A percentile compares a stretch with the other conserved stretches of the same genome.
Evolutionary conservation across 2,888 invertebrate genomes (phyloP).

Genomic region (Encarsia formosa): DNA sequence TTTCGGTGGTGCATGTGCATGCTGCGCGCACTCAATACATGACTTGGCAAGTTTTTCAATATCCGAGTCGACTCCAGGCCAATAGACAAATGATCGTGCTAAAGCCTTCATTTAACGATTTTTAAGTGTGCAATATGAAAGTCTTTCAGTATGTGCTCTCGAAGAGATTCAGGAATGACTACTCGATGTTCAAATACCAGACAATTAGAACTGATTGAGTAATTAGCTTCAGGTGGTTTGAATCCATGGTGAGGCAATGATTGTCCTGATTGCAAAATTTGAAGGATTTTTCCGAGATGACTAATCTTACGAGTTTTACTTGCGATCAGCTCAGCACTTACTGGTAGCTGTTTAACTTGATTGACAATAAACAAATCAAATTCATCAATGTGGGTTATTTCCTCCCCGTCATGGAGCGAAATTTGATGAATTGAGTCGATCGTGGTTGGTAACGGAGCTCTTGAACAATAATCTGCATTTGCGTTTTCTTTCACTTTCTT

Average conservation of each 20-base stretch:
- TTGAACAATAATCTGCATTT: too few species aligned
- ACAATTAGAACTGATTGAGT: background rate
- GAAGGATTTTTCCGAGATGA: slow-evolving; percentile 10
- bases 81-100: background rate
- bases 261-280: slow-evolving; percentile 3
- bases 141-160: background rate
- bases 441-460: too few species aligned
- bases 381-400: too few species aligned
- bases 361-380: slow-evolving; percentile 1
- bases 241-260: background rate
- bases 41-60: too few species aligned
- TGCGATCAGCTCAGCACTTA: slow-evolving; percentile 7
- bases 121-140: background rate
- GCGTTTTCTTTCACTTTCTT: too few species aligned
- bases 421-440: too few species aligned
- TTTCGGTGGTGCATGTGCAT: too few species aligned
- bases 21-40: too few species aligned
- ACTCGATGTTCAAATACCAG: slow-evolving; percentile 10
- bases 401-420: too few species aligned
- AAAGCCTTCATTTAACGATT: background rate
- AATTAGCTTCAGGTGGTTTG: slow-evolving; percentile 6
- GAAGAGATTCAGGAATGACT: background rate
- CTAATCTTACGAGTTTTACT: slow-evolving; percentile 10
- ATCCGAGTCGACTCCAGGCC: too few species aligned
- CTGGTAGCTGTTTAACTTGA: slow-evolving; percentile 14